Evolutionary conservation across 2,888 invertebrate species (phyloP).

Genomic region (Plutella xylostella): DNA sequence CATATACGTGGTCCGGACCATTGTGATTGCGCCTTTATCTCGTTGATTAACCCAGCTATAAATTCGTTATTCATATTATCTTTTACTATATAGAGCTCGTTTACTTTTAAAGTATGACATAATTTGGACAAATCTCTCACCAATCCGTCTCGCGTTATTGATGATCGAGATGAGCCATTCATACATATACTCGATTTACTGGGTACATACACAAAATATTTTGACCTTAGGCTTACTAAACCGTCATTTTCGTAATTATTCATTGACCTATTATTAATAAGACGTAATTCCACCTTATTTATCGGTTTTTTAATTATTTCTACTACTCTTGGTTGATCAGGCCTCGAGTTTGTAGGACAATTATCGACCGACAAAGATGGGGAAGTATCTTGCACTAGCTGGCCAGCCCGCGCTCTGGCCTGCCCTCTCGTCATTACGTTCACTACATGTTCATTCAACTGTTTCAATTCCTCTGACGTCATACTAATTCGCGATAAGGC

Average conservation of each 20-base stretch:
- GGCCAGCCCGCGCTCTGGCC: background rate
- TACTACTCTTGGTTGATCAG: background rate
- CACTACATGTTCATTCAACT: constrained; percentile 6
- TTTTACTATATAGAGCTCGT: background rate
- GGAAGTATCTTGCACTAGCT: background rate
- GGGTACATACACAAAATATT: background rate
- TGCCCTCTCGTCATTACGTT: constrained; percentile 15
- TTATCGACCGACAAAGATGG: background rate
- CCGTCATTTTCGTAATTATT: background rate
- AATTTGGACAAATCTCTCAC: background rate
- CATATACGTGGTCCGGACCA: constrained; percentile 19
- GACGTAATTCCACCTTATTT: background rate
- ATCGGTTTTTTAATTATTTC: background rate
- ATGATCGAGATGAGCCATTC: background rate
- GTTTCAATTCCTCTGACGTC: constrained; percentile 16
- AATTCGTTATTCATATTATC: constrained; percentile 6
- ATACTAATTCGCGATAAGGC: constrained; percentile 10
- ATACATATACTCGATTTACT: background rate
- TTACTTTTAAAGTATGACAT: background rate
- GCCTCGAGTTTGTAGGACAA: background rate
- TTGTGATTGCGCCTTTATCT: constrained; percentile 10
- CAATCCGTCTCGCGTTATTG: background rate
- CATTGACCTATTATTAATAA: background rate
- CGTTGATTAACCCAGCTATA: constrained; percentile 14
- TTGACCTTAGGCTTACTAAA: background rate